Base-by-base conservation (phyloP, 2,113 vertebrate genomes). In the Dicrurus megarhynchus region DNA sequence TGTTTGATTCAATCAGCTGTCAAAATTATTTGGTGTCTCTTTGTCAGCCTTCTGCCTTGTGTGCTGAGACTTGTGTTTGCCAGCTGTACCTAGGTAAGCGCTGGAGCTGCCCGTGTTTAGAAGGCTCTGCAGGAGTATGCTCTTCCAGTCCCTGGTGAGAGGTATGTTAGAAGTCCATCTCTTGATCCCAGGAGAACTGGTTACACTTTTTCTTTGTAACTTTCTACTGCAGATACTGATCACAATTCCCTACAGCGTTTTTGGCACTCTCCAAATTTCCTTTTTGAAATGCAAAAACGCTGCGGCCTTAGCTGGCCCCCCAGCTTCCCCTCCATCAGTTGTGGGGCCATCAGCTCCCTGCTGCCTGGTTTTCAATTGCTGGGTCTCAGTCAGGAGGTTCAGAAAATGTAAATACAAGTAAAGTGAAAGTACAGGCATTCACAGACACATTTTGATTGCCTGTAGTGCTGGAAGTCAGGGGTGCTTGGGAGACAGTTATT, bases 231-330 rank as follows among this genome's bases (percentile, higher is more conserved):
- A 73, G 42, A 39, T 24, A 17, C 9, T 5, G 11, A 35, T 73
- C 4, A 3, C 0, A 0, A 65, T 71, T 77, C 7, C 49, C 16
- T 41, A 30, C 44, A 4, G 37, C 10, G 5, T 22, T 73, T 67
- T 52, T 20, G 22, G 3, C 7, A 5, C 9, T 56, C 5, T 24
- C 60, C 7, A 14, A 0, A 32, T 60, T 64, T 89, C 16, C 28
- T 53, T 80, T 78, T 27, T 42, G 50, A 53, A 65, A 33, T n/a
- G 61, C 39, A 24, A 14, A 85, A 75, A 26, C 13, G 2, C 37
- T 70, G 64, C 26, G 59, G 55, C 56, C 55, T 19, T n/a, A 65
- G 39, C 46, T 1, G 0, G 33, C 17, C 74, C 23, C 11, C 19
- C 22, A 42, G 37, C 41, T 61, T 67, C 24, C 10, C 5, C 33